These are phyloP conservation scores for Luscinia luscinia DNA, from an alignment of 2,797 vertebrate species.

Conservation along the genomic window DNA sequence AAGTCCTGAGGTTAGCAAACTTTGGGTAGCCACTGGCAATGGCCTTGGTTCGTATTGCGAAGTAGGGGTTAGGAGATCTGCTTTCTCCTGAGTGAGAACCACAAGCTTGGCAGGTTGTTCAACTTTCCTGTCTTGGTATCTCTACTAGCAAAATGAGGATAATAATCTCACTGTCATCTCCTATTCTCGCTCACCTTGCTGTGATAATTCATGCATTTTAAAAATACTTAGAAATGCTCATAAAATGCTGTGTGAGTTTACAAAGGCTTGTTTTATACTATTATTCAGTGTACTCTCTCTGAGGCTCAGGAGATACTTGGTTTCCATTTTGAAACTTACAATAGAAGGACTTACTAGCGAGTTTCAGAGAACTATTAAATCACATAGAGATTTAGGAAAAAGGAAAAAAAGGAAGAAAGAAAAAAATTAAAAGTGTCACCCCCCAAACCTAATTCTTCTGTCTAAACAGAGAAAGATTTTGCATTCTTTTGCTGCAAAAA, in stretches of 20 bases:
- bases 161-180: background rate
- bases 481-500: background rate
- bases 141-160: background rate
- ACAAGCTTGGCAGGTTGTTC: background rate
- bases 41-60: background rate
- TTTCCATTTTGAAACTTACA: constrained; percentile 12
- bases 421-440: background rate
- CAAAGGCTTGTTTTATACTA: background rate
- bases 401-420: background rate
- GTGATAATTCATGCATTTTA: background rate
- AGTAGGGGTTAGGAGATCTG: background rate
- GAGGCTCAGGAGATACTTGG: background rate
- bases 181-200: background rate
- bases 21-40: background rate
- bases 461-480: background rate
- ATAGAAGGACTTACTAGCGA: constrained; percentile 36
- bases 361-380: constrained; percentile 6
- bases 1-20: background rate
- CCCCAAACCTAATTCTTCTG: background rate
- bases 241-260: background rate
- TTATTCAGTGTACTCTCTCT: background rate
- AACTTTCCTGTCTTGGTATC: background rate
- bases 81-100: background rate
- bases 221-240: background rate
- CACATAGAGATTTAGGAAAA: background rate